Evolutionary conservation across 2,797 vertebrate genomes (phyloP).

Genomic region (Ateles fusciceps): DNA sequence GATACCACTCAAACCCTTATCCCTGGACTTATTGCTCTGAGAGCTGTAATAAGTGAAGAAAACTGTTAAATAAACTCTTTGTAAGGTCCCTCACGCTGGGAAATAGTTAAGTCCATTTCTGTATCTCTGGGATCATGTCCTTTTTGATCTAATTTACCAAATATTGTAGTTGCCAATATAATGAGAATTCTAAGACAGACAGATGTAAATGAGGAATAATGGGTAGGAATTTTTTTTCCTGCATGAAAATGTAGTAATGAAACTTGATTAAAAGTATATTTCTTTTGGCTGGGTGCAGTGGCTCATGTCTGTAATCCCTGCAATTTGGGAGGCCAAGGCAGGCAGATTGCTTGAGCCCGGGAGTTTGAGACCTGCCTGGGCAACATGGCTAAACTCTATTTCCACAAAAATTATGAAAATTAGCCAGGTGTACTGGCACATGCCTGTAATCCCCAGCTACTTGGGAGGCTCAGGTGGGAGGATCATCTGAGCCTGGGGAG

Average conservation of each 20-base stretch:
- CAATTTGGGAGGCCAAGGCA: neutral
- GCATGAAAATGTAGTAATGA: neutral
- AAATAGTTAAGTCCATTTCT: slow-evolving; percentile 68
- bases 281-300: neutral
- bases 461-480: neutral
- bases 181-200: neutral
- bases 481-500: neutral
- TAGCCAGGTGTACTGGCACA: neutral
- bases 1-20: slow-evolving; percentile 82
- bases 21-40: slow-evolving; percentile 80
- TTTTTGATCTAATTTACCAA: slow-evolving; percentile 30
- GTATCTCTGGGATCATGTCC: neutral
- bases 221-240: neutral
- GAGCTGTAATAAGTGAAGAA: slow-evolving; percentile 80
- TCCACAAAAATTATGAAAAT: neutral
- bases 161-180: neutral
- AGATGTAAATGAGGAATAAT: neutral
- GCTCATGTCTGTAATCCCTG: neutral
- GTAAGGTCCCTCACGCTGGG: slow-evolving; percentile 63
- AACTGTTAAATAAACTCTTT: slow-evolving; percentile 79
- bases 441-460: neutral
- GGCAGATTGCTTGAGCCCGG: neutral
- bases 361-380: neutral
- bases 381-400: neutral
- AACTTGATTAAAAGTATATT: neutral